phyloP scores from a whole-genome alignment of 2,888 invertebrate genomes.

The Agrotis exclamationis region DNA sequence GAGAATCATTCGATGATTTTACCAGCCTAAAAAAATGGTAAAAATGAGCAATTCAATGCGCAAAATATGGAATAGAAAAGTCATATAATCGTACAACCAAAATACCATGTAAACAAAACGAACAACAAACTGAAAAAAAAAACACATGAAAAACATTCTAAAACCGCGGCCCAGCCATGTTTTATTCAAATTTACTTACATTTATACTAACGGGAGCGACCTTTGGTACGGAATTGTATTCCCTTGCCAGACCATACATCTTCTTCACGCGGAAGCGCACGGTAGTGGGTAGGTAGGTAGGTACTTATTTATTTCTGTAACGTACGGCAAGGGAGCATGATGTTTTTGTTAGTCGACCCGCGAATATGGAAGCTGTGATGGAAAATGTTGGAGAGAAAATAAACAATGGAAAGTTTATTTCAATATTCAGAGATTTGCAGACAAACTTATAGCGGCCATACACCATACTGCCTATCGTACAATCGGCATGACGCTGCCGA shows the following conservation, averaged over 20 bases:
- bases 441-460: too few species aligned
- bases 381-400: conserved; percentile 10
- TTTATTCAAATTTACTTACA: conserved; percentile 92
- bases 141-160: conserved; percentile 45
- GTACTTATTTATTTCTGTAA: conserved; percentile 85
- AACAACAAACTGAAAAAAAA: conserved; percentile 59
- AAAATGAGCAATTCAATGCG: too few species aligned
- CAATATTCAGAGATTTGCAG: too few species aligned
- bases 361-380: conserved; percentile 16
- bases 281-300: conserved; percentile 69
- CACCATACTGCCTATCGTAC: too few species aligned
- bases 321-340: conserved; percentile 66
- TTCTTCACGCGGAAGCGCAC: conserved; percentile 82
- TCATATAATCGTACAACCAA: conserved; percentile 5
- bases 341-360: conserved; percentile 57
- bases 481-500: too few species aligned
- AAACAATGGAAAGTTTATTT: neutral
- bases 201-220: conserved; percentile 90
- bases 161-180: conserved; percentile 78
- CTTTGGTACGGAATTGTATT: conserved; percentile 89
- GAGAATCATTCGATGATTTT: too few species aligned
- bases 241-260: conserved; percentile 89
- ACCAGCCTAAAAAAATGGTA: too few species aligned
- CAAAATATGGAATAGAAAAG: too few species aligned
- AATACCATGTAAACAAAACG: conserved; percentile 47